These are phyloP conservation scores for Ptiloglossa arizonensis DNA, from an alignment of 1,140 invertebrate genomes.

Conservation along the genomic window DNA sequence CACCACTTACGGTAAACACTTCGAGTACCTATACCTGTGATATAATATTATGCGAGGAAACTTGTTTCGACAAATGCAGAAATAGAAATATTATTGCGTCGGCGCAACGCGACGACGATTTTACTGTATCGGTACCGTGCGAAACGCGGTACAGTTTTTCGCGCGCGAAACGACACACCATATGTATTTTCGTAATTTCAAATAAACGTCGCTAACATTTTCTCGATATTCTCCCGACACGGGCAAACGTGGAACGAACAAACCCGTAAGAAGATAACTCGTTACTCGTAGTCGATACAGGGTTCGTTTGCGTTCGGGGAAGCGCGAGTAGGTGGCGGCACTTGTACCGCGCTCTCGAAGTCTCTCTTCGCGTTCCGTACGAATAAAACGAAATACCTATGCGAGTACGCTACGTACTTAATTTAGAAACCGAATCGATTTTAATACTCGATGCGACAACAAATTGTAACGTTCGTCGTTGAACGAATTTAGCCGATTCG, in stretches of 20 bases:
- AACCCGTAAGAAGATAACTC: neutral
- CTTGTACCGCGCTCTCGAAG: neutral
- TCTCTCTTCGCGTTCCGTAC: neutral
- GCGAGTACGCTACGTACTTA: too few relatives aligned
- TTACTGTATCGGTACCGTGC: neutral
- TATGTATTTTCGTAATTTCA: constrained; percentile 43
- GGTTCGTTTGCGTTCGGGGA: neutral
- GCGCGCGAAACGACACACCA: neutral
- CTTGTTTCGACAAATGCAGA: constrained; percentile 16
- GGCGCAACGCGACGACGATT: too few relatives aligned
- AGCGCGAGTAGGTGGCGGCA: constrained; percentile 36
- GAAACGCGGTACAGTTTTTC: neutral
- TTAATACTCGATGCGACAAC: neutral
- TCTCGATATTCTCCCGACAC: neutral
- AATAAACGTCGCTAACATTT: constrained; percentile 16
- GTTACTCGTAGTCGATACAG: constrained; percentile 25
- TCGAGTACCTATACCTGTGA: constrained; percentile 49
- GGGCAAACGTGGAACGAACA: neutral
- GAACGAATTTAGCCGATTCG: neutral
- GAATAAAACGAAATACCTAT: neutral
- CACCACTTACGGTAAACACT: constrained; percentile 26
- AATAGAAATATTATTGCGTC: constrained; percentile 5
- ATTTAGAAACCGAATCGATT: neutral
- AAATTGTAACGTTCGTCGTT: neutral
- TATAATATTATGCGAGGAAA: constrained; percentile 37